Evolutionary conservation across 2,888 invertebrate genomes (phyloP), one percentile per base, ranked within the genome.

Genomic region (Metacarcinus magister): DNA sequence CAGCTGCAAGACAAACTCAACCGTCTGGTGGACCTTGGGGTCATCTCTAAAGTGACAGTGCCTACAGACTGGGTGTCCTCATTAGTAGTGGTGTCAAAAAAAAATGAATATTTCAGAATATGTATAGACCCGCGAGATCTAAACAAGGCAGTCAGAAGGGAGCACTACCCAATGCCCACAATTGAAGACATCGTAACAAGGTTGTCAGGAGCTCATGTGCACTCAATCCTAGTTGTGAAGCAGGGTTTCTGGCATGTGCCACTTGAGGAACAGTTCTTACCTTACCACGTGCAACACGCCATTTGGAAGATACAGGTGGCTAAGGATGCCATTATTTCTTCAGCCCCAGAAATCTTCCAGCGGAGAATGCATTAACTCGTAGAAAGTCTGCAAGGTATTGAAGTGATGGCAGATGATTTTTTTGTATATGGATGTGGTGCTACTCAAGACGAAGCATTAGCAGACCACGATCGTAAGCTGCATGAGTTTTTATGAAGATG

Each of bases 321-420:
- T 90, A n/a, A 23, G 90, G 39, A 90, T 95, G 95, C 54, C 90
- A 23, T 95, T 54, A 43, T 87, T 44, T 44, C 16, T 23, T 90
- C 91, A n/a, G 48, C 95, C 3, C 54, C 7, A 32, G 90, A 90
- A 89, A 46, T 90, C 19, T 95, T 95, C 48, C 90, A 95, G 60
- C 5, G 60, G 13, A 89, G 60, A 23, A 90, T 95, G 95, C 60
- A 90, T 91, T 90, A 90, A 90, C 8, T 95, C 28, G 48, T 95
- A 91, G 90, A 95, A 39, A 90, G 67, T 16, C 89, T 89, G 23
- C 32, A n/a, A 32, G 48, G 95, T 44, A 23, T 13, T 48, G 54
- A 90, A 19, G 95, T 89, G n/a, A 54, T 95, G n/a, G 90, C 95
- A 46, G 90, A 90, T n/a, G 95, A 95, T 43, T 89, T 95, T 28